A percentile compares a stretch with the other conserved stretches of the same genome.
Evolutionary conservation across 2,888 invertebrate genomes (phyloP).

Genomic region (Rhagium mordax): DNA sequence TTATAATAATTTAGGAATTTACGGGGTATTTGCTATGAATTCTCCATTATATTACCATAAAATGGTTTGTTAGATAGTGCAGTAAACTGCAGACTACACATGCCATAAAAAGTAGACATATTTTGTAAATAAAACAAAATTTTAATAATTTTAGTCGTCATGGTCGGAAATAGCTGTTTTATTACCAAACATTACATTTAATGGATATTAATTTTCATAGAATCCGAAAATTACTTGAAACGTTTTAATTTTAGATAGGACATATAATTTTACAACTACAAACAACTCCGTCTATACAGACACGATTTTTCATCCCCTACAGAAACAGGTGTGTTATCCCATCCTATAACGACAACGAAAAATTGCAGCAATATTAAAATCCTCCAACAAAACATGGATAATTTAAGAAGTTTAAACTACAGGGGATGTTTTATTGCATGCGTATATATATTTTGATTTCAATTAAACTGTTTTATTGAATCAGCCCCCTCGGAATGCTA

Average conservation of each 20-base stretch:
- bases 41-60: background rate
- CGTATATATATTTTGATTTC: constrained; percentile 68
- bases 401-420: constrained; percentile 58
- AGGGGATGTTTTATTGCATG: constrained; percentile 61
- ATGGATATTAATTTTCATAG: background rate
- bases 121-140: background rate
- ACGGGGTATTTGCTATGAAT: too few species aligned
- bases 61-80: too few species aligned
- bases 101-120: background rate
- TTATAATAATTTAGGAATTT: too few species aligned
- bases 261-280: constrained; percentile 1
- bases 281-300: background rate
- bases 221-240: background rate
- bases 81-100: background rate
- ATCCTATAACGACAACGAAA: background rate
- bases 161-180: background rate
- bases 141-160: too few species aligned
- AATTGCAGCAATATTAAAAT: constrained; percentile 44
- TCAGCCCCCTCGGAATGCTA: constrained; percentile 68
- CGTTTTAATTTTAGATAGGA: background rate
- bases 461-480: constrained; percentile 69
- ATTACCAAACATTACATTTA: background rate
- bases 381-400: constrained; percentile 50
- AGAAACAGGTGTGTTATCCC: constrained; percentile 15
- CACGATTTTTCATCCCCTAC: background rate